phyloP scores from a whole-genome alignment of 2,797 vertebrate genomes.

The Microctenopoma lineatum region DNA sequence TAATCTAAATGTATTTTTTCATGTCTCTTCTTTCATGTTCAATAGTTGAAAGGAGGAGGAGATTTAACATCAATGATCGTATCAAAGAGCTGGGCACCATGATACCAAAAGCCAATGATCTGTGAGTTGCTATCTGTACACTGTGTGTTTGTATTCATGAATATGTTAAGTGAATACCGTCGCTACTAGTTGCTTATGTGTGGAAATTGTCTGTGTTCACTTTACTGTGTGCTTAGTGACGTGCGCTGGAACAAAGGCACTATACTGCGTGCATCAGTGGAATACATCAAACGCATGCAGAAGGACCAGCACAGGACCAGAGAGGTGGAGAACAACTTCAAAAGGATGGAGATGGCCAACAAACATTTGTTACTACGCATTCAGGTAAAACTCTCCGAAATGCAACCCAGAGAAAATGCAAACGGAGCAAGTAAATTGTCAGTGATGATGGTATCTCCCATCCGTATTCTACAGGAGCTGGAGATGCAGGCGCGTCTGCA shows the following conservation, averaged over 20 bases:
- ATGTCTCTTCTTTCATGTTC: neutral
- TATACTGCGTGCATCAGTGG: constrained; percentile 95
- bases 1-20: neutral
- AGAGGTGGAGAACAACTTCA: constrained; percentile 95
- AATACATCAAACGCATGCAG: constrained; percentile 98
- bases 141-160: neutral
- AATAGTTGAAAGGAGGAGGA: constrained; percentile 93
- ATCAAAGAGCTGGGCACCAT: constrained; percentile 98
- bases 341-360: constrained; percentile 94
- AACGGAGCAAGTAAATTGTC: neutral
- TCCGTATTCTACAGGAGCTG: constrained; percentile 86
- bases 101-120: constrained; percentile 97
- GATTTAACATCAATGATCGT: constrained; percentile 99
- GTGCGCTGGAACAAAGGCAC: constrained; percentile 99
- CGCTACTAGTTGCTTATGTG: constrained; percentile 16
- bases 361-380: constrained; percentile 96
- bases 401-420: neutral
- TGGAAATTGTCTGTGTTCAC: constrained; percentile 21
- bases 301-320: constrained; percentile 93
- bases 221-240: constrained; percentile 81
- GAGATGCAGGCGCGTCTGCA: constrained; percentile 96
- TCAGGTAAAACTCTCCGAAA: constrained; percentile 83
- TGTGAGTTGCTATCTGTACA: constrained; percentile 84
- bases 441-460: neutral
- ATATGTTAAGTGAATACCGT: neutral